Base-by-base conservation (phyloP, 2,888 invertebrate species). In the Zelleria hepariella region DNA sequence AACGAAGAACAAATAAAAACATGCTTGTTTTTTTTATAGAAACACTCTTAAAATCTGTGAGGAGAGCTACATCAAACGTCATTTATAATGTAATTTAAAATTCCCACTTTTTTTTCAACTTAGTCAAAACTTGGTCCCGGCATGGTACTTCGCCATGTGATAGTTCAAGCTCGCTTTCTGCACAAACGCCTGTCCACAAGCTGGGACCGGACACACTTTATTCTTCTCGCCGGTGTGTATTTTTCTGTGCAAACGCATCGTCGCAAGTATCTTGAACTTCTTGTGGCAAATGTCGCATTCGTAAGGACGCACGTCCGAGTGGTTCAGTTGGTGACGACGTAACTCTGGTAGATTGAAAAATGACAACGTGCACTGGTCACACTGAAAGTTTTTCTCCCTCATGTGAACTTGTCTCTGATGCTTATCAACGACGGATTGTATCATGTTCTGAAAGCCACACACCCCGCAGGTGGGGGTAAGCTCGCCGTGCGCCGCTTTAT, bases 261-360 rank as follows among this genome's bases (percentile, higher is more conserved):
- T 61, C 7, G 3, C 25, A 25, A 27, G 32, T 24, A 60, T 52
- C 6, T 53, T 51, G 58, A 60, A 64, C 21, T 42, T 58, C 58
- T 64, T 64, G 20, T 60, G 52, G 25, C 64, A 64, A 3, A 10
- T 61, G 18, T 48, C 32, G 32, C 64, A 64, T 26, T 59, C 61
- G 58, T 66, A 70, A 5, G 65, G 64, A 18, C 67, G 71, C 4
- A 64, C 64, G 8, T 66, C 59, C 4, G 64, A 65, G 55, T 77
- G 77, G 5, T 18, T 62, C 0, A 66, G 49, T 59, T 63, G 57
- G 21, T 70, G 70, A 7, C 32, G 62, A 5, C 24, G 61, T 7
- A 63, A 42, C n/a, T 24, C 32, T 8, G 42, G 2, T 4, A 2
- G 27, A 10, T 20, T 20, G 47, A 54, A 60, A 8, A 25, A 26